Conservation (phyloP, 1,140 invertebrate species). For the Drosophila miranda region DNA sequence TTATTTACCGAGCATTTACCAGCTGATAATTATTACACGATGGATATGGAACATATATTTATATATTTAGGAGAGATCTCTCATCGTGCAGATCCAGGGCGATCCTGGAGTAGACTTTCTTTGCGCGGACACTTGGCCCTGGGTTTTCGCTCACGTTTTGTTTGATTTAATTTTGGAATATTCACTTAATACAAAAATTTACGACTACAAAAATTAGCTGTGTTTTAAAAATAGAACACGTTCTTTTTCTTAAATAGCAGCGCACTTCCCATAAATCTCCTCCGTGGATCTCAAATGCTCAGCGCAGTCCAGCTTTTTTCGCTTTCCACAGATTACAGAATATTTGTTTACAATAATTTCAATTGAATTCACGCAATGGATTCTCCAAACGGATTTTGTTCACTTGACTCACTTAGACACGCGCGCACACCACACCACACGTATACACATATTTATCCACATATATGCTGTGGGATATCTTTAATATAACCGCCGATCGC, state of each 20-base stretch:
- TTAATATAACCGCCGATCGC: slow-evolving; percentile 70
- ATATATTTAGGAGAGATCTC: not conserved
- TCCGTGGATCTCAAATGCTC: slow-evolving; percentile 4
- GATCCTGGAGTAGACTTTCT: not conserved
- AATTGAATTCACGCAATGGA: slow-evolving; percentile 23
- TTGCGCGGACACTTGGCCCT: slow-evolving; percentile 1
- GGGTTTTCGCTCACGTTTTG: slow-evolving; percentile 16
- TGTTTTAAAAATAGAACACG: slow-evolving; percentile 81
- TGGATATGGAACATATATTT: not conserved
- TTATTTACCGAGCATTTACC: slow-evolving; percentile 5
- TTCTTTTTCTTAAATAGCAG: slow-evolving; percentile 67
- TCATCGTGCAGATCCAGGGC: not conserved
- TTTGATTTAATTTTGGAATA: slow-evolving; percentile 48
- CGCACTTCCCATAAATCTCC: slow-evolving; percentile 56
- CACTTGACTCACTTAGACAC: slow-evolving; percentile 41
- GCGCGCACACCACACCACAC: slow-evolving; percentile 10
- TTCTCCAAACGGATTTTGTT: slow-evolving; percentile 52
- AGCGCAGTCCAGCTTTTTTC: slow-evolving; percentile 13
- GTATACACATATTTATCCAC: slow-evolving; percentile 32
- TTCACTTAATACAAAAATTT: slow-evolving; percentile 59
- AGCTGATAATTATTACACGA: slow-evolving; percentile 1
- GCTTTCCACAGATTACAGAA: slow-evolving; percentile 32
- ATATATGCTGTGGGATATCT: slow-evolving; percentile 27
- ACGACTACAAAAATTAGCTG: slow-evolving; percentile 72
- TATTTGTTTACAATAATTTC: slow-evolving; percentile 65